Percentiles rank a stretch among this genome's conserved stretches.
Conservation (phyloP, 2,797 vertebrate species). For the Morus bassanus region DNA sequence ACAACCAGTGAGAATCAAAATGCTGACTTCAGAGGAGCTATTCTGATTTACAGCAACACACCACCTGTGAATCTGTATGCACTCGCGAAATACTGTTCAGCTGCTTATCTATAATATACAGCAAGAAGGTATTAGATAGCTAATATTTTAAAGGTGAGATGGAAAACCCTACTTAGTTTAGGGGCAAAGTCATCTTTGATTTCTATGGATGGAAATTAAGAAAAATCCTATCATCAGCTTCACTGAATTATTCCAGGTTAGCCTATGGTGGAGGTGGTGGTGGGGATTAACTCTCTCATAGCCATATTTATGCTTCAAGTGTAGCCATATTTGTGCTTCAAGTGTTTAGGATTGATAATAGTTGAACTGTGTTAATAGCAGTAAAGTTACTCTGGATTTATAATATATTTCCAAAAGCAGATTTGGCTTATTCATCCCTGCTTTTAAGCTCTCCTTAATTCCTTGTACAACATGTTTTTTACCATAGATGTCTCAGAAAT, state of each 20-base stretch:
- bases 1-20: neutral
- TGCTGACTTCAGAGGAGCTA: neutral
- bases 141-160: neutral
- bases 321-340: neutral
- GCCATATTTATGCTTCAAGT: neutral
- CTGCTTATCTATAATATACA: neutral
- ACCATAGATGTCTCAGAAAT: conserved; percentile 12
- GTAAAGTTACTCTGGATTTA: neutral
- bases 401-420: neutral
- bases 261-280: neutral
- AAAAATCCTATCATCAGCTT: neutral
- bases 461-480: neutral
- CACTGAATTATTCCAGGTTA: neutral
- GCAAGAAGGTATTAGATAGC: neutral
- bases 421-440: neutral
- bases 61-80: neutral
- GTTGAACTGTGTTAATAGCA: neutral
- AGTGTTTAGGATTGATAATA: neutral
- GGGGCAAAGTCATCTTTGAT: neutral
- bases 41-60: neutral
- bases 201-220: neutral
- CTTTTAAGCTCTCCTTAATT: neutral
- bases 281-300: neutral
- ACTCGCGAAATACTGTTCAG: neutral
- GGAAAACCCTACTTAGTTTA: neutral